These are phyloP conservation scores for Phyllostomus discolor DNA, from an alignment of 2,113 vertebrate genomes.

Conservation along the genomic window DNA sequence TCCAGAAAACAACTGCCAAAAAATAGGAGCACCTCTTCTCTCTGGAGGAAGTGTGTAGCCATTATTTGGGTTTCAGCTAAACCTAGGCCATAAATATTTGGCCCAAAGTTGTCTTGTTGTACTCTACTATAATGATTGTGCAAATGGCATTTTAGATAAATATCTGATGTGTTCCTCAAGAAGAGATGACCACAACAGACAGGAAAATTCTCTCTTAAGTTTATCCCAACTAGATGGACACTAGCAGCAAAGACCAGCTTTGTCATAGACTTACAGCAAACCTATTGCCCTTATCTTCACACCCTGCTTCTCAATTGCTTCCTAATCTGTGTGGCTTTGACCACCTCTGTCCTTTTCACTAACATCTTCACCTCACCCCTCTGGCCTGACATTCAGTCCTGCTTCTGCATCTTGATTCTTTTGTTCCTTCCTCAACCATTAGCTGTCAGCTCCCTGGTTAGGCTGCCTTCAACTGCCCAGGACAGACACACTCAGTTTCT, in stretches of 20 bases:
- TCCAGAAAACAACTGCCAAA: slow-evolving; percentile 13
- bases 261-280: background rate
- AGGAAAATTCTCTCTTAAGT: background rate
- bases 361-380: background rate
- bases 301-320: background rate
- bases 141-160: background rate
- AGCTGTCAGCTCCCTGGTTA: background rate
- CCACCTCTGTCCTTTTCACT: background rate
- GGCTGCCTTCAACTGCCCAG: background rate
- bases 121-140: background rate
- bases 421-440: background rate
- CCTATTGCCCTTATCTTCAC: background rate
- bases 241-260: too few relatives aligned
- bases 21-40: background rate
- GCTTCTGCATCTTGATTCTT: background rate
- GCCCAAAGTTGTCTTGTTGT: background rate
- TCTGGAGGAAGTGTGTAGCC: background rate
- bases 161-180: background rate
- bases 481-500: background rate
- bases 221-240: background rate
- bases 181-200: background rate
- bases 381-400: background rate
- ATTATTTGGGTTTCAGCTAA: slow-evolving; percentile 47
- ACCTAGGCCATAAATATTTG: slow-evolving; percentile 36
- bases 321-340: background rate